These are phyloP conservation scores for Cyprinella venusta DNA, from an alignment of 2,797 vertebrate species.

Conservation along the genomic window DNA sequence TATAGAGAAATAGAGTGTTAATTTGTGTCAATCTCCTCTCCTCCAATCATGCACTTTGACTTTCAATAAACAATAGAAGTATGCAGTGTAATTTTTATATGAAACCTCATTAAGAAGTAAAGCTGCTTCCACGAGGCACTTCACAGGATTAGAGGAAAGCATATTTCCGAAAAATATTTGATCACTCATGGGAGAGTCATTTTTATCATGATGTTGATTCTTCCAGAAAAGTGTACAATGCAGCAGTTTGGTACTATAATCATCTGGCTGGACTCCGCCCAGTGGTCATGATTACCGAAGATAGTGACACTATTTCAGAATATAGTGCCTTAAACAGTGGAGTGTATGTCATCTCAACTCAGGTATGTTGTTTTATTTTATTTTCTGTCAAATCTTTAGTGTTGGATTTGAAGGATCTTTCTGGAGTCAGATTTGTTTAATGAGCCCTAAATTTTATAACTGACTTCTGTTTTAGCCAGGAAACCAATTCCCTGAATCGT, in stretches of 20 bases:
- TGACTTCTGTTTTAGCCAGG: not conserved
- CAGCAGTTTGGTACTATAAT: slow-evolving; percentile 92
- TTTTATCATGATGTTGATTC: slow-evolving; percentile 9
- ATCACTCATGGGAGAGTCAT: not conserved
- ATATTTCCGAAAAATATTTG: not conserved
- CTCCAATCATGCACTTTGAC: not conserved
- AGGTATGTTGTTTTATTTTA: slow-evolving; percentile 73
- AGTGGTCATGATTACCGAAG: slow-evolving; percentile 94
- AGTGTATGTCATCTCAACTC: slow-evolving; percentile 91
- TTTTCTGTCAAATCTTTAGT: not conserved
- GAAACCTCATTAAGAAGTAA: not conserved
- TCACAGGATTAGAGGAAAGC: not conserved
- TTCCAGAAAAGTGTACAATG: slow-evolving; percentile 90
- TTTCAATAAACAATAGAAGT: not conserved
- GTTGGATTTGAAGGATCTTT: not conserved
- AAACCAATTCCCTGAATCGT: not conserved
- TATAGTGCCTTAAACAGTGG: slow-evolving; percentile 87
- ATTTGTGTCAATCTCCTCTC: not conserved
- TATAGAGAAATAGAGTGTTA: not conserved
- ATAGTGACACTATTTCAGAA: slow-evolving; percentile 78
- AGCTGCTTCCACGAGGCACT: not conserved
- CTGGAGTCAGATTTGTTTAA: not conserved
- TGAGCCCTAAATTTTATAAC: not conserved
- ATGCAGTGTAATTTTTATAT: not conserved
- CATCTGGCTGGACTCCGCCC: slow-evolving; percentile 87